Evolutionary conservation across 1,140 invertebrate species (phyloP).

Genomic region (Pseudomyrmex cubaensis): DNA sequence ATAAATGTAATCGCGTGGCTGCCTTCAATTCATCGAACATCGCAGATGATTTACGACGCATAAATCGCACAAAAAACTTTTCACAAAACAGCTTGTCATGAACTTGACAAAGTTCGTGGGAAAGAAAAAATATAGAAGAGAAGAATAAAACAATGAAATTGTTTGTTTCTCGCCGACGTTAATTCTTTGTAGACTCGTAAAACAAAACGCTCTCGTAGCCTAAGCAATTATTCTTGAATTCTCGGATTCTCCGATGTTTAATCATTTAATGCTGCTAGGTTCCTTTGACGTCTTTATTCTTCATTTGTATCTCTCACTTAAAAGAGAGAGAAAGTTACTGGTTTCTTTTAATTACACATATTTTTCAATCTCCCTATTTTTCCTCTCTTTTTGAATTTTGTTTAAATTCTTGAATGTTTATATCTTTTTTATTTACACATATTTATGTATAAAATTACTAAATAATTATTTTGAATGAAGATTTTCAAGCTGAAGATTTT

Average conservation of each 20-base stretch:
- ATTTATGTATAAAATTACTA: not conserved
- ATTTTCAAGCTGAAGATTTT: not conserved
- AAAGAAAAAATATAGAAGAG: constrained; percentile 38
- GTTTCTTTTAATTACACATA: not conserved
- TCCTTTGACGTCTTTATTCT: not conserved
- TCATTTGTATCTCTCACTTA: not conserved
- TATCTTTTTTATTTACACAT: not conserved
- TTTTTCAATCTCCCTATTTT: not conserved
- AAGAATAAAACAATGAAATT: constrained; percentile 4
- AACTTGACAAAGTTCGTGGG: constrained; percentile 22
- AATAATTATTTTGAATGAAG: not conserved
- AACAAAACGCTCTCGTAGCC: constrained; percentile 42
- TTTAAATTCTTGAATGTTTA: not conserved
- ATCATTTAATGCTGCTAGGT: constrained; percentile 30
- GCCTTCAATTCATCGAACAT: constrained; percentile 55
- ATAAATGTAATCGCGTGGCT: constrained; percentile 49
- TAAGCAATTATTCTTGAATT: constrained; percentile 50
- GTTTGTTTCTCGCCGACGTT: constrained; percentile 53
- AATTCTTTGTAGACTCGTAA: constrained; percentile 44
- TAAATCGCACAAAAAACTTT: constrained; percentile 14
- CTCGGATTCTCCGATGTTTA: constrained; percentile 39
- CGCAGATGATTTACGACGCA: constrained; percentile 22
- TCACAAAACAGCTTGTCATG: too few relatives aligned
- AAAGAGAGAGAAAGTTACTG: not conserved
- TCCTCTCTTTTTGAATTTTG: not conserved